Conservation (phyloP, 2,888 invertebrate genomes). For the Glaucopsyche alexis region DNA sequence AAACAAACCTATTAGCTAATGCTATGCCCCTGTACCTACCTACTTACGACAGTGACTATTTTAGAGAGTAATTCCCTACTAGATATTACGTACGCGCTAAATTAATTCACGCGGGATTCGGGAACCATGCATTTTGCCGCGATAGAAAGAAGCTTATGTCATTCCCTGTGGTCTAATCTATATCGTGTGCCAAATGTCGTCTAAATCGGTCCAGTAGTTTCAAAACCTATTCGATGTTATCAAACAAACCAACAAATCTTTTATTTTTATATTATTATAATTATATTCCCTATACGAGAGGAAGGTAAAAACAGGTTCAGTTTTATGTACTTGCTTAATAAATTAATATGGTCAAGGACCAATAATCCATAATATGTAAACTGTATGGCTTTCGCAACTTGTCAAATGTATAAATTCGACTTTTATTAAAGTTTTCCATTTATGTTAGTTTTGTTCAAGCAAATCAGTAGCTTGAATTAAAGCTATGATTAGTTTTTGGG, state of each 20-base stretch:
- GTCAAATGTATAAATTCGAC: background rate
- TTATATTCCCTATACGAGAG: background rate
- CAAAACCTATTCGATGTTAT: too few relatives aligned
- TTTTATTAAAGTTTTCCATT: background rate
- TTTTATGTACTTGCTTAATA: slow-evolving; percentile 7
- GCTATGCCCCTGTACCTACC: background rate
- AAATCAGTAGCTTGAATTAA: background rate
- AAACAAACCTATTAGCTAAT: background rate
- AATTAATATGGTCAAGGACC: slow-evolving; percentile 6
- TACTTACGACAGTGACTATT: background rate
- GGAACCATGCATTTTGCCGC: too few relatives aligned
- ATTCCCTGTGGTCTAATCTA: too few relatives aligned
- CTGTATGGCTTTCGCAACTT: background rate
- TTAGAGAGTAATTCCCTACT: background rate
- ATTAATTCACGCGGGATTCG: too few relatives aligned
- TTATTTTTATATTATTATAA: too few relatives aligned
- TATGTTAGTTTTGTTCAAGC: background rate
- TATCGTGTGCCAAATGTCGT: too few relatives aligned
- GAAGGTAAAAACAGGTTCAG: background rate
- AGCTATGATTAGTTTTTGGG: background rate
- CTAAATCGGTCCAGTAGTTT: too few relatives aligned
- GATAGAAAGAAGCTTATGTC: too few relatives aligned
- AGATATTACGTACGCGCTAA: too few relatives aligned
- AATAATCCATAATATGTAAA: background rate
- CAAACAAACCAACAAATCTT: too few relatives aligned